phyloP scores from a whole-genome alignment of 2,888 invertebrate species.

The Acronicta psi region DNA sequence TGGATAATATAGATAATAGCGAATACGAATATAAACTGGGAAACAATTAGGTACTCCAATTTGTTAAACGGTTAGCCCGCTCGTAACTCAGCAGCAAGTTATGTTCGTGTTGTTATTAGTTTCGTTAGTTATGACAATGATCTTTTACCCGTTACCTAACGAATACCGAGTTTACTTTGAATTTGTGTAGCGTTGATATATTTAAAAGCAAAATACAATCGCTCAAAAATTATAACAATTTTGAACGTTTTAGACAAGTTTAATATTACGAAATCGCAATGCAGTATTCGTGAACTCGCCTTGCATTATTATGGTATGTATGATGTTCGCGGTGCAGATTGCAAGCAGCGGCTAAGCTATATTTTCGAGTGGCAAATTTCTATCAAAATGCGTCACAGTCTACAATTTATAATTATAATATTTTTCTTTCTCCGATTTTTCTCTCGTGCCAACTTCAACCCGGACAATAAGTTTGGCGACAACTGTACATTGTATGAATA shows the following conservation, averaged over 20 bases:
- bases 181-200: background rate
- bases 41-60: background rate
- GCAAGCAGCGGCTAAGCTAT: constrained; percentile 34
- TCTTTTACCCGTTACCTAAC: background rate
- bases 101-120: background rate
- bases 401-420: too few species aligned
- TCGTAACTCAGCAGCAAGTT: constrained; percentile 4
- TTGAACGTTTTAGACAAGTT: constrained; percentile 23
- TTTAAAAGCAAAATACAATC: constrained; percentile 11
- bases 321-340: constrained; percentile 44
- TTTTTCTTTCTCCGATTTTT: too few species aligned
- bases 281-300: constrained; percentile 54
- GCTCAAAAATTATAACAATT: constrained; percentile 21
- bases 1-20: too few species aligned
- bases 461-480: too few species aligned
- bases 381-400: constrained; percentile 18
- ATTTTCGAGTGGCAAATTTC: constrained; percentile 30
- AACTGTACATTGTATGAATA: too few species aligned
- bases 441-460: too few species aligned
- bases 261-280: constrained; percentile 54
- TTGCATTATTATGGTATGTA: constrained; percentile 32
- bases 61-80: background rate
- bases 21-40: background rate
- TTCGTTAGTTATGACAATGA: background rate
- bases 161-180: background rate